phyloP scores from a whole-genome alignment of 2,113 vertebrate species.

The Cephalopterus ornatus region DNA sequence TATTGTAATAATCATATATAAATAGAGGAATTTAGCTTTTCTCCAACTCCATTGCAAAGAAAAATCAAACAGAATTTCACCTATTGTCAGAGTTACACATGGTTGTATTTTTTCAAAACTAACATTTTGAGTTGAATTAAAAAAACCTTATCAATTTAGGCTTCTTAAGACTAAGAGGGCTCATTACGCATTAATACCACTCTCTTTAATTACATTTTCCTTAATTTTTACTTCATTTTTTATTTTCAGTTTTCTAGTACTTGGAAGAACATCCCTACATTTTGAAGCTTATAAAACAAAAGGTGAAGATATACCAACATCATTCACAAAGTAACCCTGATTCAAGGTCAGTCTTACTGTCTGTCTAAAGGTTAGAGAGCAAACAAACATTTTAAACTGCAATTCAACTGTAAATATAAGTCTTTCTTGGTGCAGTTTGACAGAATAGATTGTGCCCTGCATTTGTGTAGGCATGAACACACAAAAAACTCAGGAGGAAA shows the following conservation, averaged over 20 bases:
- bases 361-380: background rate
- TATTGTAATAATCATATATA: background rate
- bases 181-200: background rate
- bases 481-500: background rate
- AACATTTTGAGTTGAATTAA: background rate
- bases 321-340: background rate
- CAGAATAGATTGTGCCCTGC: background rate
- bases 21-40: background rate
- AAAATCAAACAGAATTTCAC: background rate
- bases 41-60: background rate
- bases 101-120: background rate
- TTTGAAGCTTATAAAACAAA: background rate
- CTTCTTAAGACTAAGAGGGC: background rate
- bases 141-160: rapidly evolving
- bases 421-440: background rate
- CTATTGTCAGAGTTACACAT: background rate
- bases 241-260: background rate
- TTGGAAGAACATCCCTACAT: background rate
- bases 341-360: background rate
- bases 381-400: background rate
- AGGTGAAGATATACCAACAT: background rate
- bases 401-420: background rate
- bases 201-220: background rate
- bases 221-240: background rate
- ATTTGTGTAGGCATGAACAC: rapidly evolving